phyloP scores from a whole-genome alignment of 2,888 invertebrate genomes.

The Scaptomyza reducta region DNA sequence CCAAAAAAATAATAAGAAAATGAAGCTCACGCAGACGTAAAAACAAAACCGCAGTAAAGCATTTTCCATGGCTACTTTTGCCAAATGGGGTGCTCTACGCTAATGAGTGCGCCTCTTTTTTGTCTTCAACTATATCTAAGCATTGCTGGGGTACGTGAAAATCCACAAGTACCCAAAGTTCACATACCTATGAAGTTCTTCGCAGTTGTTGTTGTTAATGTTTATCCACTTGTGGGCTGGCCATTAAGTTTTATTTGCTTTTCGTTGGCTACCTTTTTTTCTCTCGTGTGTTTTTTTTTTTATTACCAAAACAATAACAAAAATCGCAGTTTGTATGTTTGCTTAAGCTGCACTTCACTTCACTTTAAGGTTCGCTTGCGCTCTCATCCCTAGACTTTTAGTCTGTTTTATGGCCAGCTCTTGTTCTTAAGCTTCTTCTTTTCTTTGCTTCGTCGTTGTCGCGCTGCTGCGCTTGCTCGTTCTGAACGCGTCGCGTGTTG shows the following conservation, averaged over 20 bases:
- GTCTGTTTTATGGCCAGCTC: conserved; percentile 23
- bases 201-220: conserved; percentile 26
- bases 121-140: background rate
- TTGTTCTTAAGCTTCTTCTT: conserved; percentile 5
- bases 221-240: conserved; percentile 51
- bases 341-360: conserved; percentile 63
- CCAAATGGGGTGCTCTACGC: conserved; percentile 28
- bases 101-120: conserved; percentile 41
- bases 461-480: conserved; percentile 36
- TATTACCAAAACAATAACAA: conserved; percentile 54
- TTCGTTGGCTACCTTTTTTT: conserved; percentile 22
- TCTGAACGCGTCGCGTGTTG: conserved; percentile 78
- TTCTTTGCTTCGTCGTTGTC: conserved; percentile 10
- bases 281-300: conserved; percentile 1
- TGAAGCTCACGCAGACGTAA: conserved; percentile 22
- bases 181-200: conserved; percentile 55
- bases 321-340: conserved; percentile 40
- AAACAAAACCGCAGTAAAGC: conserved; percentile 52
- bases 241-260: conserved; percentile 46
- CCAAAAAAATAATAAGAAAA: conserved; percentile 46
- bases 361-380: conserved; percentile 50
- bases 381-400: conserved; percentile 51
- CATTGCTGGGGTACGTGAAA: background rate
- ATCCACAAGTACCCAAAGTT: conserved; percentile 27
- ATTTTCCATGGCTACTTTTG: conserved; percentile 28